phyloP scores from a whole-genome alignment of 2,888 invertebrate genomes.

The Dolichopus griseipennis region DNA sequence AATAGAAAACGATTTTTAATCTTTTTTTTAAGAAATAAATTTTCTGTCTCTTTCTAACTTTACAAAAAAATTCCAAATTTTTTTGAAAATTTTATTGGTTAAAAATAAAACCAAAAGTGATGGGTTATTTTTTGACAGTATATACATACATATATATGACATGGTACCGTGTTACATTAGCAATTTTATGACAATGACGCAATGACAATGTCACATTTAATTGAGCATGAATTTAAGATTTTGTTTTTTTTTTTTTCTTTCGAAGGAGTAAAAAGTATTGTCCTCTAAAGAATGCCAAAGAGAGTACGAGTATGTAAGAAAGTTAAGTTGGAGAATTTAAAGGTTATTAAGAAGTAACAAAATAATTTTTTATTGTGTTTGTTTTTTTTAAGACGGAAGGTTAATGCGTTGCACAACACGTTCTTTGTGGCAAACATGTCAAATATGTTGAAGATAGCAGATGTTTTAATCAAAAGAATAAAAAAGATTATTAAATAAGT shows the following conservation, averaged over 20 bases:
- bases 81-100: not conserved
- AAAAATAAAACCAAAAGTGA: too few relatives aligned
- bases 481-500: too few relatives aligned
- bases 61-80: not conserved
- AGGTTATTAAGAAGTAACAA: not conserved
- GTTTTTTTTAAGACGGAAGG: not conserved
- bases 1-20: not conserved
- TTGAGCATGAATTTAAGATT: not conserved
- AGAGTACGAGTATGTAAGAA: not conserved
- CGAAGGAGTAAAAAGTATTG: too few relatives aligned
- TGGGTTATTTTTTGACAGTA: too few relatives aligned
- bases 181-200: slow-evolving; percentile 1
- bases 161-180: not conserved
- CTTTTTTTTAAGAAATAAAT: too few relatives aligned
- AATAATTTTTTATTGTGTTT: not conserved
- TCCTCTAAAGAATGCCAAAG: not conserved
- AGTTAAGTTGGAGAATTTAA: too few relatives aligned
- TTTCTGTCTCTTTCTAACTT: too few relatives aligned
- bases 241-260: too few relatives aligned
- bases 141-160: too few relatives aligned
- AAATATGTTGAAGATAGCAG: too few relatives aligned
- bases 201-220: not conserved
- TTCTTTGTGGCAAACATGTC: not conserved
- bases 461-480: too few relatives aligned
- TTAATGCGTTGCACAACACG: not conserved